These are phyloP conservation scores for Halocynthia aurantium DNA, from an alignment of 23 tunicate genomes.

Conservation along the genomic window DNA sequence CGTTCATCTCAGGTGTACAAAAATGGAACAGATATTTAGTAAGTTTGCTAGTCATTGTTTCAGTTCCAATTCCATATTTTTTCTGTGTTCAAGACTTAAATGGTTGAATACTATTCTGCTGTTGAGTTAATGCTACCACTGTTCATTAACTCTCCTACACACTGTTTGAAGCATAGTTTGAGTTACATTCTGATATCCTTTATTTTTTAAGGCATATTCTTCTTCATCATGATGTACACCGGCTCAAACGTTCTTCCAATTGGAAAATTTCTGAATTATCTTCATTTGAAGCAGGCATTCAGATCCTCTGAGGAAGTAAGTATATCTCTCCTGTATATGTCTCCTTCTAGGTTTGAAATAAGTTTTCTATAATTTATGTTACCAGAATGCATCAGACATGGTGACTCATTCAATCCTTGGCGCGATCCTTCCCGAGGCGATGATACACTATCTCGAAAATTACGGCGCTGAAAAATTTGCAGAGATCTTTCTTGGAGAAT, in stretches of 20 bases:
- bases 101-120: no score
- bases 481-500: slow-evolving; percentile 95
- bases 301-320: slow-evolving; percentile 43
- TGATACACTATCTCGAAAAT: slow-evolving; percentile 98
- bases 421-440: slow-evolving; percentile 89
- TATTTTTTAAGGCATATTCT: slow-evolving; percentile 74
- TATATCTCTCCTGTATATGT: background rate
- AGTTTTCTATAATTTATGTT: background rate
- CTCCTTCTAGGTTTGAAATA: background rate
- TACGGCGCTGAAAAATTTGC: slow-evolving; percentile 94
- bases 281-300: slow-evolving; percentile 88
- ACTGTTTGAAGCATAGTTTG: background rate
- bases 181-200: background rate
- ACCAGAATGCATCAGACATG: slow-evolving; percentile 62
- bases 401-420: slow-evolving; percentile 81
- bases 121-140: no score
- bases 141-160: no score
- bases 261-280: slow-evolving; percentile 80
- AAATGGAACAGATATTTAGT: no score
- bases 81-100: no score
- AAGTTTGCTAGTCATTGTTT: no score
- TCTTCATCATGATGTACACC: slow-evolving; percentile 98
- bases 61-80: no score
- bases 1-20: no score
- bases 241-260: slow-evolving; percentile 98